These are phyloP conservation scores for Erinaceus europaeus DNA, from an alignment of 2,113 vertebrate genomes.

Conservation along the genomic window DNA sequence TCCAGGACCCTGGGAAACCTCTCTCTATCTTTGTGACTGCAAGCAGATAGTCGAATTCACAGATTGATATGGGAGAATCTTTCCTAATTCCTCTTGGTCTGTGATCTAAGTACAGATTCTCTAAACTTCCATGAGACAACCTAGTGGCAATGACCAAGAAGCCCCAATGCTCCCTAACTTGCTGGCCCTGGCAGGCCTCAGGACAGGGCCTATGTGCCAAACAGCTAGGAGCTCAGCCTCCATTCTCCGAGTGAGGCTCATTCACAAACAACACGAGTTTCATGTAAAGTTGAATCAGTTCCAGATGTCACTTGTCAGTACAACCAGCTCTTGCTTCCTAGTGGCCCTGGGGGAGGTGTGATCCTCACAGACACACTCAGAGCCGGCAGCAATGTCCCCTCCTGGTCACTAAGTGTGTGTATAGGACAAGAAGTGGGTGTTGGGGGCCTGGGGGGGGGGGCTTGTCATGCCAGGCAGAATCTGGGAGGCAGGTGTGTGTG, in stretches of 20 bases:
- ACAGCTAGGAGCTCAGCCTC: neutral
- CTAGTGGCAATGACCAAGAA: neutral
- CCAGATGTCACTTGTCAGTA: constrained; percentile 54
- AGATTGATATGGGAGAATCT: neutral
- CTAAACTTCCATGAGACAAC: neutral
- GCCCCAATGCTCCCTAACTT: neutral
- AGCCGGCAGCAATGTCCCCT: neutral
- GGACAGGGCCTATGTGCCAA: neutral
- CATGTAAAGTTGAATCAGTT: constrained; percentile 42
- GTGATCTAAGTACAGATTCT: neutral
- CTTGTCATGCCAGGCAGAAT: neutral
- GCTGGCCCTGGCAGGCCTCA: neutral
- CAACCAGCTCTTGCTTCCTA: constrained; percentile 31
- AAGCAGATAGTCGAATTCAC: neutral
- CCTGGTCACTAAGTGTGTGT: neutral
- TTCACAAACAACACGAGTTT: constrained; percentile 47
- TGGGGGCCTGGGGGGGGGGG: neutral
- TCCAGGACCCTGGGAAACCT: neutral
- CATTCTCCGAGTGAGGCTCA: constrained; percentile 22
- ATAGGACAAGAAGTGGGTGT: neutral
- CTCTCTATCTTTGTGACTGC: neutral
- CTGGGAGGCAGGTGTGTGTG: neutral
- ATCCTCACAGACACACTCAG: neutral
- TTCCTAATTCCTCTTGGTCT: neutral
- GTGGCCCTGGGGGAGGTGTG: constrained; percentile 4